phyloP scores from a whole-genome alignment of 2,797 vertebrate genomes.

The Molossus alvarezi region DNA sequence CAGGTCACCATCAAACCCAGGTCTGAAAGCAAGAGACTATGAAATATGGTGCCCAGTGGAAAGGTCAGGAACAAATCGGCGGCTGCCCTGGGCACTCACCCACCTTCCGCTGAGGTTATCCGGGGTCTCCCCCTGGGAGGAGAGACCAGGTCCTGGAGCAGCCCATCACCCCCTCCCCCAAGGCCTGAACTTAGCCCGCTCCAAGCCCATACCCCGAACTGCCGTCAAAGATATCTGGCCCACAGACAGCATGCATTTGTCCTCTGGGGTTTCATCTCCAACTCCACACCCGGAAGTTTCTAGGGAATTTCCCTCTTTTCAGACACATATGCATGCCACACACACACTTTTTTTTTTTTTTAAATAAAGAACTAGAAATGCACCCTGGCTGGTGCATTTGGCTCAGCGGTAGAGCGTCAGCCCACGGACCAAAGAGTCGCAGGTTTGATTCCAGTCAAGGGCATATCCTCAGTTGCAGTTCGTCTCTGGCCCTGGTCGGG shows the following conservation, averaged over 20 bases:
- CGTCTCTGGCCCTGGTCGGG: too few relatives aligned
- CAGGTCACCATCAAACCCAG: background rate
- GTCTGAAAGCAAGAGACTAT: background rate
- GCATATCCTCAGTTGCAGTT: too few relatives aligned
- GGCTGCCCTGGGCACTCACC: background rate
- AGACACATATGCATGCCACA: background rate
- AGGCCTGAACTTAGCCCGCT: background rate
- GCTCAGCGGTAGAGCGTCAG: too few relatives aligned
- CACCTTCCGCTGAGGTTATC: background rate
- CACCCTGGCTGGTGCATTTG: too few relatives aligned
- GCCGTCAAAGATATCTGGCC: constrained; percentile 67
- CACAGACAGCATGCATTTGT: constrained; percentile 63
- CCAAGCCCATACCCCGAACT: background rate
- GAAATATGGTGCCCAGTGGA: background rate
- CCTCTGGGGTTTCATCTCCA: constrained; percentile 61
- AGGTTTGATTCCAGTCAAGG: too few relatives aligned
- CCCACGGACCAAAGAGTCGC: too few relatives aligned
- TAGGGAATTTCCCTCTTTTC: constrained; percentile 54
- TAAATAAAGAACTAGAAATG: constrained; percentile 13
- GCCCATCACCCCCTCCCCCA: background rate
- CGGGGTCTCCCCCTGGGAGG: background rate
- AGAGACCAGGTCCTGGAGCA: background rate
- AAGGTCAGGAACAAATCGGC: background rate
- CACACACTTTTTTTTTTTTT: background rate
- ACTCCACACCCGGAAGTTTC: constrained; percentile 58